Conservation (phyloP, 2,113 vertebrate genomes). For the Lepidothrix coronata region DNA sequence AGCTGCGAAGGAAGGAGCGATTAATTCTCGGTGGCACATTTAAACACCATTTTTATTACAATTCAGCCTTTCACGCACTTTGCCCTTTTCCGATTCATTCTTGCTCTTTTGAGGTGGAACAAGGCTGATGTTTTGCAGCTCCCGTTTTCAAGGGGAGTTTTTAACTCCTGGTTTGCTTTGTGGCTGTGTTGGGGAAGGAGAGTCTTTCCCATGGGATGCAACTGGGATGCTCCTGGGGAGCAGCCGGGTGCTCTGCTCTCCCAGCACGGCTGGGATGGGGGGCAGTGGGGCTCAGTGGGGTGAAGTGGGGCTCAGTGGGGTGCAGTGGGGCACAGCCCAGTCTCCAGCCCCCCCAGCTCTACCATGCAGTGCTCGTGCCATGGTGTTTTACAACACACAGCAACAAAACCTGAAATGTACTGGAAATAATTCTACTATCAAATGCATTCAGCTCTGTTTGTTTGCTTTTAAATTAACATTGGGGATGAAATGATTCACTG, state of each 20-base stretch:
- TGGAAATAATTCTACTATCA: slow-evolving; percentile 49
- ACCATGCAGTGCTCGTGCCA: fast-evolving
- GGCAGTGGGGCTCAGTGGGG: background rate
- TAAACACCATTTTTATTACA: slow-evolving; percentile 60
- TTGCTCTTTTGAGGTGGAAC: slow-evolving; percentile 59
- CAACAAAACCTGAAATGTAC: slow-evolving; percentile 30
- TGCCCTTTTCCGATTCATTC: slow-evolving; percentile 65
- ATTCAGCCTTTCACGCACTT: slow-evolving; percentile 46
- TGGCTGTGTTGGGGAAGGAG: fast-evolving
- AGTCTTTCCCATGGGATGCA: background rate
- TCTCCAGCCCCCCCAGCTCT: background rate
- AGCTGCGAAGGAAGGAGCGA: slow-evolving; percentile 1
- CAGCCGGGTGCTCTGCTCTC: fast-evolving
- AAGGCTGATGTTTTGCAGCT: slow-evolving; percentile 44
- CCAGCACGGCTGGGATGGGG: fast-evolving
- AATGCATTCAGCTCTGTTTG: slow-evolving; percentile 55
- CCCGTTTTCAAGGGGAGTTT: background rate
- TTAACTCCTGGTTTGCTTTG: background rate
- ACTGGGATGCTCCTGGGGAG: background rate
- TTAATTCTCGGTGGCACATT: slow-evolving; percentile 55
- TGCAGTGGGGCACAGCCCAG: background rate
- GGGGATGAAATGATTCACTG: slow-evolving; percentile 55
- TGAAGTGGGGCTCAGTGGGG: background rate
- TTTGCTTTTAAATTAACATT: slow-evolving; percentile 64
- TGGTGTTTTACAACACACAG: background rate